Conservation (phyloP, 2,888 invertebrate genomes). For the Slavum lentiscoides region DNA sequence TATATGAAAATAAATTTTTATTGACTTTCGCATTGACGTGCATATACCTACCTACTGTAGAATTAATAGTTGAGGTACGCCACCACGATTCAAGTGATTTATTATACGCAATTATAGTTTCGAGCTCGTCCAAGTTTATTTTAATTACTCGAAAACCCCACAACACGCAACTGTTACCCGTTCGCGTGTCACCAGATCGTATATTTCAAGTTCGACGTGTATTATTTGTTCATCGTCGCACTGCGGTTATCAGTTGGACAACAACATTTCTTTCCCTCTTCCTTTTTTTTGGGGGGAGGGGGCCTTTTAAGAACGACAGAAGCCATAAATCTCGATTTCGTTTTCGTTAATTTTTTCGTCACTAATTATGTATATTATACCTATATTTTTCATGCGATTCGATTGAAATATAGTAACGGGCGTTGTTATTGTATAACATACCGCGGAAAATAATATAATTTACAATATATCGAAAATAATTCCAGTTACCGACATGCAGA, state of each 20-base stretch:
- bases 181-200: constrained; percentile 6
- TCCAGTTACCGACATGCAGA: constrained; percentile 47
- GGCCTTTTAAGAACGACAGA: background rate
- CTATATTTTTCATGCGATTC: background rate
- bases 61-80: constrained; percentile 23
- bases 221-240: background rate
- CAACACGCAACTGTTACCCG: constrained; percentile 24
- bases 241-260: background rate
- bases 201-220: constrained; percentile 24
- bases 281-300: constrained; percentile 29
- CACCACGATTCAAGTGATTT: constrained; percentile 12
- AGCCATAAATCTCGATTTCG: constrained; percentile 4
- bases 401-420: background rate
- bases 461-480: constrained; percentile 12
- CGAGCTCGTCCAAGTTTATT: constrained; percentile 14
- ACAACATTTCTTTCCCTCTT: background rate
- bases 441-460: background rate
- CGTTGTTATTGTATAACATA: background rate
- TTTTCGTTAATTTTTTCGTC: background rate
- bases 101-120: background rate
- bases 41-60: background rate
- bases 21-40: background rate
- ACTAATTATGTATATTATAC: background rate
- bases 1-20: constrained; percentile 9
- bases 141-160: constrained; percentile 23